Evolutionary conservation across 2,113 vertebrate species (phyloP).

Genomic region (Empidonax traillii): DNA sequence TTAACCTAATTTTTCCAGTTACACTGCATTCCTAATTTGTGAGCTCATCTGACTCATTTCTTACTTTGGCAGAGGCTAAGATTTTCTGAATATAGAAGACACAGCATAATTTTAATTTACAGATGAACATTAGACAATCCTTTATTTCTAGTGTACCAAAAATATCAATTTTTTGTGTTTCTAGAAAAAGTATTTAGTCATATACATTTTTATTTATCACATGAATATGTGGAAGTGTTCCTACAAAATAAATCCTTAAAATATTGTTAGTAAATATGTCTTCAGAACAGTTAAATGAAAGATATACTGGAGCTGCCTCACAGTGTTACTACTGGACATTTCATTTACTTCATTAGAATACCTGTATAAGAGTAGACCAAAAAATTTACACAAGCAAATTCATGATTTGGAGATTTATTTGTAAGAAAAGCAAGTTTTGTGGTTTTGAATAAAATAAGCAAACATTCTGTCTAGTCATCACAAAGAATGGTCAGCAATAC

Average conservation of each 20-base stretch:
- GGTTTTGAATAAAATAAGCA: not conserved
- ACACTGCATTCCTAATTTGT: not conserved
- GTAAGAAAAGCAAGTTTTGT: not conserved
- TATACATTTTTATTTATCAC: not conserved
- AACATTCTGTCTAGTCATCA: not conserved
- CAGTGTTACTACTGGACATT: not conserved
- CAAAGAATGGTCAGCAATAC: not conserved
- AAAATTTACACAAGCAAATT: not conserved
- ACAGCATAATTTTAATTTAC: not conserved
- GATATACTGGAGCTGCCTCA: not conserved
- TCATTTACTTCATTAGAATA: not conserved
- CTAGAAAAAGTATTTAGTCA: not conserved
- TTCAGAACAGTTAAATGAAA: not conserved
- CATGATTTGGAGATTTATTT: not conserved
- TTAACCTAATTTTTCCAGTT: not conserved
- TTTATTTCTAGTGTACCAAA: not conserved
- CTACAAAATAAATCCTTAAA: not conserved
- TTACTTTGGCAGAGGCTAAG: not conserved
- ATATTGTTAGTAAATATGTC: not conserved
- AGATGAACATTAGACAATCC: not conserved
- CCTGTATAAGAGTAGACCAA: not conserved
- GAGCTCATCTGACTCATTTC: not conserved
- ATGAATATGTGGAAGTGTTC: not conserved
- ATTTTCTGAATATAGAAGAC: not conserved
- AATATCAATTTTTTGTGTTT: not conserved